Percentiles rank a stretch among this genome's conserved stretches.
phyloP scores from a whole-genome alignment of 2,797 vertebrate species.

The Coregonus sp. region DNA sequence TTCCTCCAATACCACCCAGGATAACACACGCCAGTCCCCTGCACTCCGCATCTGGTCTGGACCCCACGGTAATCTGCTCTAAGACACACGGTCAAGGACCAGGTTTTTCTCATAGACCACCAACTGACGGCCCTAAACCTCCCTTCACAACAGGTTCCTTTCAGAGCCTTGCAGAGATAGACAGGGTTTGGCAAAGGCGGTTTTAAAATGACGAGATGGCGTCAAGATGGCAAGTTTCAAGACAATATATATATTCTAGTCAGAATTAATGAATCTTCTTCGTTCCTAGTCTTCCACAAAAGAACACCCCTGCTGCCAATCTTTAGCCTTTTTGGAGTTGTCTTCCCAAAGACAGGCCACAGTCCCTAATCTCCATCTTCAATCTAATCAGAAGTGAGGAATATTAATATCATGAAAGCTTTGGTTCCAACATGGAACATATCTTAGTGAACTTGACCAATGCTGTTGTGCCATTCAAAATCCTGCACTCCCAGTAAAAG shows the following conservation, averaged over 20 bases:
- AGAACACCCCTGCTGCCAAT: background rate
- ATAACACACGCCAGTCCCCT: constrained; percentile 57
- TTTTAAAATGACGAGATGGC: background rate
- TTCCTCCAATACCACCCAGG: constrained; percentile 75
- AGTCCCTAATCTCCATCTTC: background rate
- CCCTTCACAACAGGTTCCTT: constrained; percentile 60
- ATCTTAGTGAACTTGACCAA: too few relatives aligned
- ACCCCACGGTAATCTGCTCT: constrained; percentile 75
- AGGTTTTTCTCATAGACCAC: constrained; percentile 80
- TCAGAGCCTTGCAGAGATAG: constrained; percentile 26
- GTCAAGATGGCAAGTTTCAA: background rate
- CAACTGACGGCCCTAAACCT: constrained; percentile 52
- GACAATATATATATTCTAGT: background rate
- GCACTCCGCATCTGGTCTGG: constrained; percentile 75
- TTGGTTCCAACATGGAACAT: too few relatives aligned
- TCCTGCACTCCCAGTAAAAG: too few relatives aligned
- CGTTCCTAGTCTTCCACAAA: background rate
- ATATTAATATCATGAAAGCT: too few relatives aligned
- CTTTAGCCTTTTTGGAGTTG: background rate
- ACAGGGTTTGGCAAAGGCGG: background rate
- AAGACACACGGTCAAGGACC: constrained; percentile 66
- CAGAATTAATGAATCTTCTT: background rate
- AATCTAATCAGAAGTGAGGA: background rate
- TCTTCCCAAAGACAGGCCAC: background rate
- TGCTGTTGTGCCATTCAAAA: too few relatives aligned